Conservation (phyloP, 2,797 vertebrate species). For the Myripristis murdjan region DNA sequence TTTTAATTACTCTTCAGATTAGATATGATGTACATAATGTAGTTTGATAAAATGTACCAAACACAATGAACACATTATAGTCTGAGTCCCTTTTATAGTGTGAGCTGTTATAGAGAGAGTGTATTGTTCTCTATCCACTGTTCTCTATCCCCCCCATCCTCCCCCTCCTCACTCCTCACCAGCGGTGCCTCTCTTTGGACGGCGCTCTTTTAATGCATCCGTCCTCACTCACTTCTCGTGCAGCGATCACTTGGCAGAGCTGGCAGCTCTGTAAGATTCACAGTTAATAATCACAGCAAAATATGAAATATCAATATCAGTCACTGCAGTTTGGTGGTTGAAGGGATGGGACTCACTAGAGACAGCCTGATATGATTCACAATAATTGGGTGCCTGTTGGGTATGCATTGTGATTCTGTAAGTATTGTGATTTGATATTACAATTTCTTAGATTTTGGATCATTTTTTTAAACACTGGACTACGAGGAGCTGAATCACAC, state of each 20-base stretch:
- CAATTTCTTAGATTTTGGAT: too few species aligned
- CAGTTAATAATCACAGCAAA: too few species aligned
- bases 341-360: too few species aligned
- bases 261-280: neutral
- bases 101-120: constrained; percentile 20
- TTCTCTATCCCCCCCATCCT: constrained; percentile 33
- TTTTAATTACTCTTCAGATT: neutral
- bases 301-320: too few species aligned
- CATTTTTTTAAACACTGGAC: too few species aligned
- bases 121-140: constrained; percentile 18
- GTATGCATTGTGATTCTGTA: too few species aligned
- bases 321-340: too few species aligned
- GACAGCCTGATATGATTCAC: too few species aligned
- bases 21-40: neutral
- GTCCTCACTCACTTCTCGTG: neutral
- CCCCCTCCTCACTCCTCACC: neutral
- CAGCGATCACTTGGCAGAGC: constrained; percentile 5
- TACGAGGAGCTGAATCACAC: too few species aligned
- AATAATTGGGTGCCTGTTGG: too few species aligned
- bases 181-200: constrained; percentile 14
- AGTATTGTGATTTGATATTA: too few species aligned
- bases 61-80: neutral
- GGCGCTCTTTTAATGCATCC: constrained; percentile 29
- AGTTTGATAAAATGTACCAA: neutral
- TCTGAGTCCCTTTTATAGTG: constrained; percentile 22